These are phyloP conservation scores for Phainopepla nitens DNA, from an alignment of 2,113 vertebrate genomes.

Conservation along the genomic window DNA sequence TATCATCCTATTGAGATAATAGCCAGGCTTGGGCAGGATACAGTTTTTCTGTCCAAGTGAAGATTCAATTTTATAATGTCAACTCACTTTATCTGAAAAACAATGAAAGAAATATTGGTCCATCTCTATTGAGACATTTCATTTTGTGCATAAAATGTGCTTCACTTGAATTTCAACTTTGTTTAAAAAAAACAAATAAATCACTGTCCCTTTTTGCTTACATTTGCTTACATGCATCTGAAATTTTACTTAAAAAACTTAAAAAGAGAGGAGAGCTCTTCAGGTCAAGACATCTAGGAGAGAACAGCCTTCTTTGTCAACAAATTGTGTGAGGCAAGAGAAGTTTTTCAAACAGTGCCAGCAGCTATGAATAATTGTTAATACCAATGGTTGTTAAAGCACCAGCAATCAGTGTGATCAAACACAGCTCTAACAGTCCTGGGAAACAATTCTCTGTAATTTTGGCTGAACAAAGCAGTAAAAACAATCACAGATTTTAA, in stretches of 20 bases:
- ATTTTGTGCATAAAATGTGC: background rate
- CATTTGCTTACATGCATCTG: background rate
- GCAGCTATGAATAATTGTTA: background rate
- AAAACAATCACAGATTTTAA: background rate
- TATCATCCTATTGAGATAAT: background rate
- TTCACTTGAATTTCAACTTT: background rate
- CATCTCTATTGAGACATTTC: background rate
- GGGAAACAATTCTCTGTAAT: background rate
- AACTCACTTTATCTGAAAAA: background rate
- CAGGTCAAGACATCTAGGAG: background rate
- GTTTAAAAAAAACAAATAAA: background rate
- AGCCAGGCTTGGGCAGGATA: background rate
- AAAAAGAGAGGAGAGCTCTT: background rate
- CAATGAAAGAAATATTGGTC: background rate
- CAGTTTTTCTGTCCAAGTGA: background rate
- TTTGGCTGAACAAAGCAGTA: background rate
- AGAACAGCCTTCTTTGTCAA: background rate
- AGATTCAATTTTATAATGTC: background rate
- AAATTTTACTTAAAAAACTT: background rate
- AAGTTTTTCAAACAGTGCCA: background rate
- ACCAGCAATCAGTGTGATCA: background rate
- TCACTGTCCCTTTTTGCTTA: background rate
- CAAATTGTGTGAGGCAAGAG: background rate
- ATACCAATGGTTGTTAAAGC: background rate
- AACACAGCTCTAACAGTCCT: background rate